A percentile compares a stretch with the other conserved stretches of the same genome.
phyloP scores from a whole-genome alignment of 2,113 vertebrate genomes.

The Ceyx margarethae region DNA sequence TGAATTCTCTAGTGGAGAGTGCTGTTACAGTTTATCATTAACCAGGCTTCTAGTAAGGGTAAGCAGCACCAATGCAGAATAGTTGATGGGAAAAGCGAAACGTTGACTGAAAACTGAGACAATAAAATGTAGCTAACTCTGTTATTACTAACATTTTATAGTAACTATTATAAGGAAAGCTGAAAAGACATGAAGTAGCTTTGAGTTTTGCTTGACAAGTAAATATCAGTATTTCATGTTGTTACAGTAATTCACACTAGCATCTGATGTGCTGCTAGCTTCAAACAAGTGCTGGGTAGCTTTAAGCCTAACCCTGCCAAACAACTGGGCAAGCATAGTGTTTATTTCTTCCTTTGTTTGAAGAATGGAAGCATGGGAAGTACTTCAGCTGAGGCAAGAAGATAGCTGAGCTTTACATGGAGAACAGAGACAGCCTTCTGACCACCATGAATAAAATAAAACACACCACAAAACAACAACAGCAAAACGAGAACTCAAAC shows the following conservation, averaged over 20 bases:
- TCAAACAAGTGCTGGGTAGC: neutral
- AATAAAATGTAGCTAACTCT: neutral
- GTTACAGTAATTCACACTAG: neutral
- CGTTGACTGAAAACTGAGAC: neutral
- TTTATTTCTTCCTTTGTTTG: slow-evolving; percentile 1
- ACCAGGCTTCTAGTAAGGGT: neutral
- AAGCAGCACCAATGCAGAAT: neutral
- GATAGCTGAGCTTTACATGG: neutral
- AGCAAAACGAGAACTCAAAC: no score
- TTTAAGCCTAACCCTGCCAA: neutral
- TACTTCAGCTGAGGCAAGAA: neutral
- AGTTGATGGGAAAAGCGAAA: neutral
- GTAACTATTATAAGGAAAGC: neutral
- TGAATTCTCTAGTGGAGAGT: neutral
- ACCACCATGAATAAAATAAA: neutral
- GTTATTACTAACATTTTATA: neutral
- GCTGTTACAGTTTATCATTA: neutral
- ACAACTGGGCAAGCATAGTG: neutral
- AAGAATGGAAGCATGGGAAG: slow-evolving; percentile 4
- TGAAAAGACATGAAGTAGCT: neutral
- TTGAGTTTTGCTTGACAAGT: neutral
- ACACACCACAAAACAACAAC: no score
- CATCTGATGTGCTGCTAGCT: neutral
- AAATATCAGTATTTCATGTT: neutral
- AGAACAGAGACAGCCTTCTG: neutral